Base-by-base conservation (phyloP, 2,797 vertebrate genomes). In the Ciconia nigra region DNA sequence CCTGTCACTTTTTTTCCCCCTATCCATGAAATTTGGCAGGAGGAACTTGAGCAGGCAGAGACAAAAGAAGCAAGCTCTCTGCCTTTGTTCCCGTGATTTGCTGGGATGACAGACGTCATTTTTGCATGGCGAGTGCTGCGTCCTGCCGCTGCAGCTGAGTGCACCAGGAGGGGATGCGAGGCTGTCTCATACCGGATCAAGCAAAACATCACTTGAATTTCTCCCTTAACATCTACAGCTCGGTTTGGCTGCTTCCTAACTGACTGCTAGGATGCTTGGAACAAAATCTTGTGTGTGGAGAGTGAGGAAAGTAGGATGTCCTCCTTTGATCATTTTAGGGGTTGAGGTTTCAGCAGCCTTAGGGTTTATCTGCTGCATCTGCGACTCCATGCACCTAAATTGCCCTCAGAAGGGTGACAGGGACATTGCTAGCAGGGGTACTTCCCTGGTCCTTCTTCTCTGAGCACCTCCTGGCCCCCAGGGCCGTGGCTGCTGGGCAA, bases 71-170 rank as follows among this genome's bases (percentile, higher is more conserved):
- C 0, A 3, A 85, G n/a, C 55, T 77, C 49, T 24, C 41, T 51
- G 76, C 71, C 72, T 88, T 83, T 94, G 87, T 80, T 89, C 71
- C 62, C 2, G 5, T 3, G 9, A 46, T 49, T 87, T 67, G 35
- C 81, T 4, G 65, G 25, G 47, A 15, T 58, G 58, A 44, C 58
- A 72, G 42, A 22, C 3, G 1, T 72, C 21, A 59, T 69, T 80
- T 76, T 51, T 4, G 5, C 52, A 33, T 1, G 1, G n/a, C 1
- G 8, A 39, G 19, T 11, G 62, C 52, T 29, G 31, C 4, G 5
- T 73, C 83, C 67, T 44, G 11, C 21, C 1, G 5, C 61, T 41
- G 26, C 44, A 42, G 51, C 42, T 55, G 66, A 49, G 74, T 14
- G 22, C 44, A 61, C 22, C 1, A 2, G 33, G 46, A 65, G 15